Base-by-base conservation (phyloP, 2,888 invertebrate genomes). In the Epiperipatus broadwayi region DNA sequence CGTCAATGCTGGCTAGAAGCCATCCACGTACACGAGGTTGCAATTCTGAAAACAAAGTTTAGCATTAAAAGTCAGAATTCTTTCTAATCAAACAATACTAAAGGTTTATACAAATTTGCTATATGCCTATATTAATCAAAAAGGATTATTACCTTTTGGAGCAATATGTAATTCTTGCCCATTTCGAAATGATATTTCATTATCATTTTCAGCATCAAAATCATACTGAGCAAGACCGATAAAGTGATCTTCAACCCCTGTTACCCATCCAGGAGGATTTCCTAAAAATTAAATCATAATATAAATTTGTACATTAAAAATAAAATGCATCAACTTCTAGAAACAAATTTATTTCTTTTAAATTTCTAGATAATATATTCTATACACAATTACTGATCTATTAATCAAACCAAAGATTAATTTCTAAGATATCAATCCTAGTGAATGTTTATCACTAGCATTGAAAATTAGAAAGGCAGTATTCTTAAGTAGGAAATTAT, bases 121-220 rank as follows among this genome's bases (percentile, higher is more conserved):
- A 10, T 22, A 14, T 21, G 4, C 3, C 8, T 25, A 4, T 18
- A 4, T 25, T n/a, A 34, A n/a, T 5, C 4, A 30, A 7, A 14
- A 5, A 15, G 10, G 5, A 4, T 21, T 21, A 25, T 38, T 44
- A 60, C 60, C 58, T 53, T 63, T 62, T 1, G 91, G 89, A 0
- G 91, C 91, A 7, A 93, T 61, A 40, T 71, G 66, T 4, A 93
- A 59, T 22, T 70, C 68, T 52, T 87, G 80, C 45, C 83, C 81
- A 38, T 71, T 66, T 45, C 66, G 64, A 52, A 93, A 69, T 44
- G 72, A 71, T 21, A 93, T 56, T 59, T 93, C 93, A 43, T 76
- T 72, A 0, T 71, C 68, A 10, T 68, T 67, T 28, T 53, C 65
- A 1, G 75, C 76, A 39, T 67, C 65, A 60, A 84, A 91, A 53